Base-by-base conservation (phyloP, 2,797 vertebrate genomes). In the Cetoscarus ocellatus region DNA sequence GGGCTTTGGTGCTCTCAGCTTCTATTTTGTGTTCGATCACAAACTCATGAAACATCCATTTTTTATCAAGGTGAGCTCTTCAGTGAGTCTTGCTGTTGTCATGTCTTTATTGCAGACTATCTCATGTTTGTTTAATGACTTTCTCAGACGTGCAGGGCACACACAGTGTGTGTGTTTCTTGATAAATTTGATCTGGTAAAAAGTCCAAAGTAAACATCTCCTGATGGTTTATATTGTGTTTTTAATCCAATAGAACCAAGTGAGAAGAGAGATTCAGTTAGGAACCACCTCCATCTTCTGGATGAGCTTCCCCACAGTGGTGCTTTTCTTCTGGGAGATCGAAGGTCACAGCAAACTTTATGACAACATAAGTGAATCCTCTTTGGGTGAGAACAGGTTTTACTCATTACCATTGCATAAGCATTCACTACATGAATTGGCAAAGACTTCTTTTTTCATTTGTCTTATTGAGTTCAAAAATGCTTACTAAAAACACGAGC, bases 301-400 rank as follows among this genome's bases (percentile, higher is more conserved):
- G 95, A 98, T 99, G 63, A 98, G 96, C 0, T 82, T 98, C n/a
- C 97, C 97, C 17, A 99, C 98, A 0, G 95, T 97, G 0, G 88
- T 84, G 1, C 61, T 98, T 67, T 99, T 99, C 90, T 96, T 97
- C 1, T 91, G 92, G 0, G 97, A 99, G 82, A 82, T 99, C 72
- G 93, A 92, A 59, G 97, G 97, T 34, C 93, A 97, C 91, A 97
- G 97, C 92, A 96, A 95, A 75, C 95, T 99, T 19, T 96, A 97
- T 0, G 95, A 97, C 73, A 86, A 91, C 63, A 63, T 96, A 13
- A 77, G 80, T 1, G 93, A 95, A 15, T 96, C 94, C 42, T 87
- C 93, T 0, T 82, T 90, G 0, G 97, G 97, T 99, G 78, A 94
- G 93, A 55, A 13, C 62, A 36, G 7, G 14, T 11, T n/a, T 15